Evolutionary conservation across 2,888 invertebrate genomes (phyloP).

Genomic region (Dryobotodes eremita): DNA sequence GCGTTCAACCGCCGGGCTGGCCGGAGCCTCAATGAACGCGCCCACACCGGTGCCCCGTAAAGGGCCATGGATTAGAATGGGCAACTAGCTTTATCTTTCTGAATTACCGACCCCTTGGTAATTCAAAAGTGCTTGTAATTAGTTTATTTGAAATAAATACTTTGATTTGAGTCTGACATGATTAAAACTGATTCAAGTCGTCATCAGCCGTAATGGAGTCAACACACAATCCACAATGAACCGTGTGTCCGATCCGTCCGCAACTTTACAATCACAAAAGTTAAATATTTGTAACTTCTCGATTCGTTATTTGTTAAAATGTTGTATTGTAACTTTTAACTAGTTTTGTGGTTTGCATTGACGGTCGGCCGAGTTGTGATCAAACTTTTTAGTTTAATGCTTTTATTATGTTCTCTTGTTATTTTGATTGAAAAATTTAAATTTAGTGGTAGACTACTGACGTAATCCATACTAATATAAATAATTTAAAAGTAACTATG

Average conservation of each 20-base stretch:
- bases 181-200: not conserved
- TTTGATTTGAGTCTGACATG: too few species aligned
- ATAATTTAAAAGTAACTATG: too few species aligned
- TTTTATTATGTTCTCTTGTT: not conserved
- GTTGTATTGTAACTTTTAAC: conserved; percentile 56
- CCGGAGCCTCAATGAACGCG: too few species aligned
- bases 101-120: too few species aligned
- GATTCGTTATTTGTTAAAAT: conserved; percentile 57
- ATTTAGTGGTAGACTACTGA: not conserved
- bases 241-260: not conserved
- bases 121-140: too few species aligned
- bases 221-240: not conserved
- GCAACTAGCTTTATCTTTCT: too few species aligned
- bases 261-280: conserved; percentile 43
- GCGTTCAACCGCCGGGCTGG: too few species aligned
- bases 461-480: too few species aligned
- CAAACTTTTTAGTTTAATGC: conserved; percentile 20
- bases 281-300: conserved; percentile 48
- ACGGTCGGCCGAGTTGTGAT: conserved; percentile 22
- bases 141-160: too few species aligned
- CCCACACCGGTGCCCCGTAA: too few species aligned
- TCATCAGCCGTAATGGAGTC: not conserved
- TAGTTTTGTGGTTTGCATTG: conserved; percentile 54
- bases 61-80: too few species aligned
- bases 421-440: not conserved